Conservation (phyloP, 1,140 invertebrate species). For the Batillaria attramentaria region DNA sequence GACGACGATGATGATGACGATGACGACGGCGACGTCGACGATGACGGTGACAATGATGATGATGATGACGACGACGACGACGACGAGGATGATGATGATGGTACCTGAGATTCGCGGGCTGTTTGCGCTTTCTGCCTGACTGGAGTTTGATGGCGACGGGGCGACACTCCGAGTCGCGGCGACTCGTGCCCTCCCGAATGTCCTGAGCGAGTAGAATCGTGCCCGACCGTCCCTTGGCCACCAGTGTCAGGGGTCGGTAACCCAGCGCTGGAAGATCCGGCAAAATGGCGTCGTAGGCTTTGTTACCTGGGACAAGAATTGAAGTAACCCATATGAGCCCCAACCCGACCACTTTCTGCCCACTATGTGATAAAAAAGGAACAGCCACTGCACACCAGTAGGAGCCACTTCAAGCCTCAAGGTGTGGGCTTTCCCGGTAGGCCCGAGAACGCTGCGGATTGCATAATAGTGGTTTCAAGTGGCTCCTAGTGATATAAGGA, state of each 20-base stretch:
- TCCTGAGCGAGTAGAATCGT: conserved; percentile 52
- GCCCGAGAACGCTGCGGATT: no score
- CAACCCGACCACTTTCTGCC: no score
- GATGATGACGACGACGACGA: no score
- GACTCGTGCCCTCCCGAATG: conserved; percentile 35
- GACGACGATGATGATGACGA: no score
- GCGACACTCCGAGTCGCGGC: conserved; percentile 46
- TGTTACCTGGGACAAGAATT: conserved; percentile 45
- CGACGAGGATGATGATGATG: no score
- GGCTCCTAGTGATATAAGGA: no score
- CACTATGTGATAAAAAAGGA: no score
- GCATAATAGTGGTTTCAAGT: no score
- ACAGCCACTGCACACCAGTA: no score
- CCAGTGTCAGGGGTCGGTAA: conserved; percentile 47
- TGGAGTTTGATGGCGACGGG: conserved; percentile 53
- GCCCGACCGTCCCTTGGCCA: conserved; percentile 39
- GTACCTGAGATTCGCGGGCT: conserved; percentile 24
- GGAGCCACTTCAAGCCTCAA: no score
- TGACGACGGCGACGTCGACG: no score
- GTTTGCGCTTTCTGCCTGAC: conserved; percentile 43
- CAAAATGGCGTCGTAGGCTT: conserved; percentile 52
- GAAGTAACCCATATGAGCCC: background rate
- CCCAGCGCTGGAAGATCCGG: conserved; percentile 51
- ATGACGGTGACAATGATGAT: no score
- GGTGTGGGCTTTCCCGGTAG: background rate